Base-by-base conservation (phyloP, 2,797 vertebrate species). In the Gallirallus australis region DNA sequence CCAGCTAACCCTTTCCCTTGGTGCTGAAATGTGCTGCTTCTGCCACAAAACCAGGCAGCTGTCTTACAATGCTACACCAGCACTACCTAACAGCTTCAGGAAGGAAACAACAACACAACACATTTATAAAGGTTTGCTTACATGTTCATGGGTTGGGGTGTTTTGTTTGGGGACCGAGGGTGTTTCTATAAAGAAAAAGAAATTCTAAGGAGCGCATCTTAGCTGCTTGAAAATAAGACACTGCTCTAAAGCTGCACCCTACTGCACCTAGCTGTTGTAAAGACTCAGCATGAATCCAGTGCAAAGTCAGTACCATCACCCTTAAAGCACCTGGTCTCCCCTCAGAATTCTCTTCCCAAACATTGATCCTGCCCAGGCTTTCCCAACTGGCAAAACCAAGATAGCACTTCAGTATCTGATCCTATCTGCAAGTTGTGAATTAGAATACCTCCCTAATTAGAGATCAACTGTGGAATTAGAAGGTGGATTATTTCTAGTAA, bases 401-500 rank as follows among this genome's bases (percentile, higher is more conserved):
- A 15, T 25, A 61, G 2, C 20, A 47, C 35, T 83, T 87, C 82
- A 83, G 27, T 60, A 24, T 66, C 33, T 4, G 0, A 60, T 56
- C 28, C 35, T 40, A 2, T 18, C 56, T 7, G 10, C 33, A 92
- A 52, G 60, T 82, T 93, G 54, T 27, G 24, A 78, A 86, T 82
- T 76, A 63, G 30, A 95, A 72, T 53, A 78, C 40, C 89, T 76
- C 12, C 53, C 47, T 75, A 82, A 92, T 50, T 75, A 78, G 39
- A 81, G 69, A 69, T 79, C 27, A 93, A 50, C 42, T 50, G 59
- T 69, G 42, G 69, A 91, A 92, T 78, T 40, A 69, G 10, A 87
- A 86, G 24, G 40, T 40, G 27, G 28, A 54, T 82, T 91, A 90
- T 70, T 91, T 92, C 88, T 69, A 83, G 61, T 56, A 56, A 59